Base-by-base conservation (phyloP, 2,888 invertebrate genomes). In the Osedax fenrisi region DNA sequence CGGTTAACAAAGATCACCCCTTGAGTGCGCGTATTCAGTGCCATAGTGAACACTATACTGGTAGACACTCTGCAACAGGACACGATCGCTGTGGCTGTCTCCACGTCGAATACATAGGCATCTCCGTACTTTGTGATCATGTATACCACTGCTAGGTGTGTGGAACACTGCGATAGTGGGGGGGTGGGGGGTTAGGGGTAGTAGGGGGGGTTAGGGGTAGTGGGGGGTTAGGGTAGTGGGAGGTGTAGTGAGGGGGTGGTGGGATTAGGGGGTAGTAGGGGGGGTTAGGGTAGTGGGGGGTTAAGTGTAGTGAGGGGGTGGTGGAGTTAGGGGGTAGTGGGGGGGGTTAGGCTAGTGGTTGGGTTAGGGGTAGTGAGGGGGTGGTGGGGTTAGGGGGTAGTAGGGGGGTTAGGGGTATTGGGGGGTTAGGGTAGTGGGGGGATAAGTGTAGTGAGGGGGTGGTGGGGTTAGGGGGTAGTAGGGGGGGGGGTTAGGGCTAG, bases 41-140 rank as follows among this genome's bases (percentile, higher is more conserved):
- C 72, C n/a, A 76, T 66, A 2, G 76, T 66, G 59, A 78, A 78
- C 26, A 78, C 69, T 10, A 78, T 56, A n/a, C 72, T 67, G 0
- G 72, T 66, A 5, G 77, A 77, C 22, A 78, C 26, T 2, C 59
- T 23, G 22, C 66, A 59, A 68, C 72, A 76, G 10, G 41, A 5
- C 10, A 41, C 17, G 17, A 78, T 72, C 27, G 75, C 74, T 0
- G 75, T 59, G 56, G 75, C 77, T 2, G 76, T 83, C 78, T 84
- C 84, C 81, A 85, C 80, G 77, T 85, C 84, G 80, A 83, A 83
- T 62, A 84, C 77, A 78, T 83, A 84, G 76, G 85, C 78, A 75
- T 81, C 81, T 21, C 84, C 84, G 78, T 84, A 84, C 77, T 85
- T 85, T 22, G 85, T 84, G 21, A 84, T 78, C 67, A 84, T 78